Conservation (phyloP, 2,888 invertebrate species). For the Hypsopygia costalis region DNA sequence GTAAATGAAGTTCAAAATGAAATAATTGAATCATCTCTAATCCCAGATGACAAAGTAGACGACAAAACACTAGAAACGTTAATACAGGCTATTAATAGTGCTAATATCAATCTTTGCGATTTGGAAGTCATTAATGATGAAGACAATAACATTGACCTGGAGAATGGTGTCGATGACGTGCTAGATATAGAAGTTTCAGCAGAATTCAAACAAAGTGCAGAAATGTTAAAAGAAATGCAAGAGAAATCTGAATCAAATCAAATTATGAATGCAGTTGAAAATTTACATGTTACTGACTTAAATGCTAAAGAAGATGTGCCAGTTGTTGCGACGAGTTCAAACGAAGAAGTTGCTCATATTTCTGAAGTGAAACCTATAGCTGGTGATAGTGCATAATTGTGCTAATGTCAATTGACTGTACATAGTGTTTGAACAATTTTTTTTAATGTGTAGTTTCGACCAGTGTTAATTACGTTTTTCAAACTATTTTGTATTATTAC, state of each 20-base stretch:
- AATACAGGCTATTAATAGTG: slow-evolving; percentile 56
- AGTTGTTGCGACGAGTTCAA: slow-evolving; percentile 13
- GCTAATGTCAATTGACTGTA: slow-evolving; percentile 24
- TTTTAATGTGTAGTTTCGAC: slow-evolving; percentile 19
- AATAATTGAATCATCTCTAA: slow-evolving; percentile 3
- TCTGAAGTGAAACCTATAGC: slow-evolving; percentile 38
- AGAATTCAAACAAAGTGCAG: slow-evolving; percentile 11
- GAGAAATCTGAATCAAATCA: slow-evolving; percentile 5
- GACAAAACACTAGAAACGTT: slow-evolving; percentile 54
- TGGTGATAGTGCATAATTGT: slow-evolving; percentile 21
- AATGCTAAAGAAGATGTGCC: slow-evolving; percentile 8
- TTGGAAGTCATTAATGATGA: slow-evolving; percentile 44
- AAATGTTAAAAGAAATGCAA: slow-evolving; percentile 5
- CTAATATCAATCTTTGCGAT: slow-evolving; percentile 52
- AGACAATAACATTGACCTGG: slow-evolving; percentile 11
- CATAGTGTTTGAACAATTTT: slow-evolving; percentile 31
- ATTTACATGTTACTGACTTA: slow-evolving; percentile 10
- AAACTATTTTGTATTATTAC: slow-evolving; percentile 18
- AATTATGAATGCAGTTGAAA: slow-evolving; percentile 8
- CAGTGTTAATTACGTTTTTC: slow-evolving; percentile 16
- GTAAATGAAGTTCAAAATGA: slow-evolving; percentile 26
- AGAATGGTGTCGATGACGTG: slow-evolving; percentile 7
- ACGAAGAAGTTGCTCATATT: slow-evolving; percentile 35
- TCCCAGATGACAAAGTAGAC: slow-evolving; percentile 36
- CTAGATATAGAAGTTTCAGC: slow-evolving; percentile 19